A percentile compares a stretch with the other conserved stretches of the same genome.
phyloP scores from a whole-genome alignment of 2,113 vertebrate species.

The Thalassoma bifasciatum region DNA sequence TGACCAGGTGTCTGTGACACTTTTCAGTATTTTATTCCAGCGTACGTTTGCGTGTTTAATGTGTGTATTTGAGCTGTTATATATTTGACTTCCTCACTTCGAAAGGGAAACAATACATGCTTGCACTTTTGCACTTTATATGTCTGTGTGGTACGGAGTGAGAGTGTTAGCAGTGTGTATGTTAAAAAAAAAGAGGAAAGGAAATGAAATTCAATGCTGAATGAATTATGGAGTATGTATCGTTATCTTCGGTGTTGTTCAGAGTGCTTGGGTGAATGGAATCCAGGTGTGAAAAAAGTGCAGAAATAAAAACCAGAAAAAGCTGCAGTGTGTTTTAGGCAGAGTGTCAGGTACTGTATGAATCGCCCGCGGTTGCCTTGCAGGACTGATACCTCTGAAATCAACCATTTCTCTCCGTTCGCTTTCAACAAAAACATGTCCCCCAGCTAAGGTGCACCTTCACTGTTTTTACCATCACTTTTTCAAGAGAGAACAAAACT shows the following conservation, averaged over 20 bases:
- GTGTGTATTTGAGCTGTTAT: slow-evolving; percentile 69
- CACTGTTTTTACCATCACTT: slow-evolving; percentile 78
- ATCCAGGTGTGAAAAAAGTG: slow-evolving; percentile 72
- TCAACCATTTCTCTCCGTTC: slow-evolving; percentile 80
- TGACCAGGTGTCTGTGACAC: slow-evolving; percentile 81
- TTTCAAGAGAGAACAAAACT: slow-evolving; percentile 86
- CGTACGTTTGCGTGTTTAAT: slow-evolving; percentile 70
- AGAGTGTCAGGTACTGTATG: slow-evolving; percentile 74
- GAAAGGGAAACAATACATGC: slow-evolving; percentile 62
- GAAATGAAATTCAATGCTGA: slow-evolving; percentile 79
- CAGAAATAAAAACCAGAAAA: slow-evolving; percentile 71
- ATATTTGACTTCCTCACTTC: slow-evolving; percentile 66
- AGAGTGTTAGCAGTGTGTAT: slow-evolving; percentile 51
- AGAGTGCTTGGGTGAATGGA: slow-evolving; percentile 66
- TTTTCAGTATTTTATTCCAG: slow-evolving; percentile 76
- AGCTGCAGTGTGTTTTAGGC: slow-evolving; percentile 73
- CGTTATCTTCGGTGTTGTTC: slow-evolving; percentile 74
- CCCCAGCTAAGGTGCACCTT: slow-evolving; percentile 80
- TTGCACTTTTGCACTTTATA: slow-evolving; percentile 69
- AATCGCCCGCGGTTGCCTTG: slow-evolving; percentile 84
- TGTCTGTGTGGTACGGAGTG: slow-evolving; percentile 63
- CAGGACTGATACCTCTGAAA: slow-evolving; percentile 84
- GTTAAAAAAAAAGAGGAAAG: slow-evolving; percentile 52
- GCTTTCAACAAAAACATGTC: slow-evolving; percentile 84
- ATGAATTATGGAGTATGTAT: slow-evolving; percentile 81